phyloP scores from a whole-genome alignment of 2,888 invertebrate species.

The Drosophila meridionalis region DNA sequence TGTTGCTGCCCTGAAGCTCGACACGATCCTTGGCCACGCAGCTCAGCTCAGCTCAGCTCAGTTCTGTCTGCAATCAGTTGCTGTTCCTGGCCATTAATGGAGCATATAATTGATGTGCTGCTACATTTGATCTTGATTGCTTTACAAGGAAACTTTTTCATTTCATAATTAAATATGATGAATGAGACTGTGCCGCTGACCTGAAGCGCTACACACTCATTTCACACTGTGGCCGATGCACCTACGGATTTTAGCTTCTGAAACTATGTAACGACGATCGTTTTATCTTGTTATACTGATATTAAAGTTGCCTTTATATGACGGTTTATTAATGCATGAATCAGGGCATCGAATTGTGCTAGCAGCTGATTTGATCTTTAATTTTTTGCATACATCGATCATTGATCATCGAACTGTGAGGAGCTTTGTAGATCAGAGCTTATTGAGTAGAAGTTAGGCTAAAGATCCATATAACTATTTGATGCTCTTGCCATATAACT shows the following conservation, averaged over 20 bases:
- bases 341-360: not conserved
- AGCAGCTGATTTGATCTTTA: not conserved
- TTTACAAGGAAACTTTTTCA: not conserved
- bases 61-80: not conserved
- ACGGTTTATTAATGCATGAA: not conserved
- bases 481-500: not conserved
- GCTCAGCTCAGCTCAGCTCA: not conserved
- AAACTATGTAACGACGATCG: not conserved
- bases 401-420: not conserved
- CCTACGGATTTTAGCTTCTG: not conserved
- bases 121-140: constrained; percentile 6
- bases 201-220: not conserved
- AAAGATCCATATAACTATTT: not conserved
- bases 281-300: not conserved
- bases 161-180: constrained; percentile 13
- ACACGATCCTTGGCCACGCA: constrained; percentile 3
- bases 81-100: constrained; percentile 11
- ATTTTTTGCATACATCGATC: not conserved
- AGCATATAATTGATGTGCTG: constrained; percentile 9
- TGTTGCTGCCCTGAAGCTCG: not conserved
- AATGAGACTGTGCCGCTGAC: not conserved
- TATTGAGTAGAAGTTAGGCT: not conserved
- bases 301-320: not conserved
- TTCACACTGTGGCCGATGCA: not conserved
- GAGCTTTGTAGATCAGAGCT: not conserved